Percentiles rank a stretch among this genome's conserved stretches.
Conservation (phyloP, 2,113 vertebrate species). For the Strigops habroptila region DNA sequence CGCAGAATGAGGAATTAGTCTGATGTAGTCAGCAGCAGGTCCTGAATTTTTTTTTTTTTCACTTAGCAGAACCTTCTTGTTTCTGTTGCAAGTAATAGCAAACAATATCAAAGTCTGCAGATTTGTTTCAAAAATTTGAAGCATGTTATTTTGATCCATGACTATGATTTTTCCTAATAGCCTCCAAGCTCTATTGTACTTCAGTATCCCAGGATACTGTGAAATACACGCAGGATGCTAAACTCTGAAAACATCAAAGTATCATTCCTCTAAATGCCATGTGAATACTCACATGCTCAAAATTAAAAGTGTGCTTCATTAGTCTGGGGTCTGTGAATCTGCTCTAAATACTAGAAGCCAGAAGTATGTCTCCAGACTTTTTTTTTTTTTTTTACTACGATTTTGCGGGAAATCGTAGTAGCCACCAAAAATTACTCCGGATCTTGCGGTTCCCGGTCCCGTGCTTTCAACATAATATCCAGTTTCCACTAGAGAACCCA, state of each 20-base stretch:
- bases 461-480: neutral
- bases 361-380: neutral
- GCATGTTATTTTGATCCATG: neutral
- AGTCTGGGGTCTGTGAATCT: neutral
- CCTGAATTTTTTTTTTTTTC: neutral
- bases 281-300: neutral
- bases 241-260: neutral
- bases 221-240: neutral
- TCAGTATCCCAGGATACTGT: neutral
- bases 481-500: neutral
- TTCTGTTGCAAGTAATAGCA: neutral
- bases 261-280: neutral
- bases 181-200: neutral
- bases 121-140: neutral
- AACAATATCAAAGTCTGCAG: neutral
- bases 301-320: neutral
- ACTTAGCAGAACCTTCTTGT: neutral
- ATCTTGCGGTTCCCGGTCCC: neutral
- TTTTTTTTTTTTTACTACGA: no score
- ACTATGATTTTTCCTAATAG: neutral
- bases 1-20: neutral
- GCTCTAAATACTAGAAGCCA: neutral
- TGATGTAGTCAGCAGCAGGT: neutral
- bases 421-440: neutral
- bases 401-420: neutral